These are phyloP conservation scores for Drosophila lutescens DNA, from an alignment of 2,888 invertebrate genomes.

Conservation along the genomic window DNA sequence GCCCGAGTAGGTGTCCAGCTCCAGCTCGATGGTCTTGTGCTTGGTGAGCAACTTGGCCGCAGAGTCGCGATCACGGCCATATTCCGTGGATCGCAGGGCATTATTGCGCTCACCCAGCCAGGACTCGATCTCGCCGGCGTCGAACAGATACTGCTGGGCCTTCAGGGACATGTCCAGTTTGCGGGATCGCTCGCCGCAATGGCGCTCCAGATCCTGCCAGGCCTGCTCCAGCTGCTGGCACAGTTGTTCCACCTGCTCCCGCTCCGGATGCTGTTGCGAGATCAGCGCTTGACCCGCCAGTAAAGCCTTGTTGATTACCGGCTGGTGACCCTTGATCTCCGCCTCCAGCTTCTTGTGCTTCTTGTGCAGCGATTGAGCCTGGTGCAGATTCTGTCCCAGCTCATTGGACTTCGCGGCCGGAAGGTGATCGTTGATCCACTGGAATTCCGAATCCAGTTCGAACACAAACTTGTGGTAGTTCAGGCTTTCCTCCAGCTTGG, in stretches of 20 bases:
- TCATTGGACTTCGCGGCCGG: slow-evolving; percentile 91
- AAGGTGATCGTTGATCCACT: slow-evolving; percentile 96
- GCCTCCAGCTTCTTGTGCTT: slow-evolving; percentile 97
- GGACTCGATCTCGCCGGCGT: slow-evolving; percentile 95
- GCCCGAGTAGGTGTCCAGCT: slow-evolving; percentile 95
- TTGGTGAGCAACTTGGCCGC: slow-evolving; percentile 97
- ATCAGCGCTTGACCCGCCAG: slow-evolving; percentile 91
- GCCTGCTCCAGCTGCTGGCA: slow-evolving; percentile 89
- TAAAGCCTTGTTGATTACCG: slow-evolving; percentile 92
- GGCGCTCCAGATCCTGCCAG: slow-evolving; percentile 90
- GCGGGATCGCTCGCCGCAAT: slow-evolving; percentile 89
- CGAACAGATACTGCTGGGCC: slow-evolving; percentile 96
- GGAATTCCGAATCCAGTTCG: slow-evolving; percentile 95
- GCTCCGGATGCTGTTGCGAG: slow-evolving; percentile 91
- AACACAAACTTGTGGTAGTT: slow-evolving; percentile 95
- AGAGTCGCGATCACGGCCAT: slow-evolving; percentile 94
- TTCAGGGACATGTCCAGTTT: slow-evolving; percentile 93
- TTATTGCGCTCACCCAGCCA: slow-evolving; percentile 96
- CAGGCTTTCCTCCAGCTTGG: slow-evolving; percentile 92
- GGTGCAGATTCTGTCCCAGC: slow-evolving; percentile 93
- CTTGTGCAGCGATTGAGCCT: slow-evolving; percentile 95
- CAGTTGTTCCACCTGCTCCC: slow-evolving; percentile 90
- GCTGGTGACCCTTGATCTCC: slow-evolving; percentile 94
- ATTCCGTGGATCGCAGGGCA: slow-evolving; percentile 92
- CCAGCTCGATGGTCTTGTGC: slow-evolving; percentile 96